Conservation (phyloP, 2,797 vertebrate species). For the Halcyon chelicuti region DNA sequence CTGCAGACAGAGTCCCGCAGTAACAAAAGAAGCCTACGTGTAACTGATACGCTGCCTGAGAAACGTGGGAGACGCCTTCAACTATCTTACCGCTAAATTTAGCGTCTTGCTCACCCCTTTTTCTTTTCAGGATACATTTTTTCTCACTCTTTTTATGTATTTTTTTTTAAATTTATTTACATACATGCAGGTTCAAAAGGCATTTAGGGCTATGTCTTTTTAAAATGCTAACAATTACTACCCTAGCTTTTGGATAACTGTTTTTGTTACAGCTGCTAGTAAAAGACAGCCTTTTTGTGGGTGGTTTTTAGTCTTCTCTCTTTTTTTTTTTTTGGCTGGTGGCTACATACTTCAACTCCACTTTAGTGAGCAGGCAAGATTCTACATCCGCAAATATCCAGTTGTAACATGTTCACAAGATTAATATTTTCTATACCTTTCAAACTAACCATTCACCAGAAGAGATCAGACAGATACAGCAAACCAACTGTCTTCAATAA, state of each 20-base stretch:
- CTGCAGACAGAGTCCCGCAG: background rate
- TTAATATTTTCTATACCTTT: background rate
- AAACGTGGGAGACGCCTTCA: background rate
- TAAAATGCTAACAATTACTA: background rate
- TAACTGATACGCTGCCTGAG: rapidly evolving
- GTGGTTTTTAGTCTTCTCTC: background rate
- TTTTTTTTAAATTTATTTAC: background rate
- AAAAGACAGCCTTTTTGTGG: background rate
- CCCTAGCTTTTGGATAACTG: background rate
- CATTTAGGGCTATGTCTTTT: background rate
- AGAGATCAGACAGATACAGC: background rate
- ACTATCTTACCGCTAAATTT: background rate
- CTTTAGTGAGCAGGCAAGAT: constrained; percentile 6
- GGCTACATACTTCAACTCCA: constrained; percentile 32
- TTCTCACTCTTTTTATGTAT: too few relatives aligned
- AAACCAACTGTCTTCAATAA: background rate
- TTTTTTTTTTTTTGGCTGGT: background rate
- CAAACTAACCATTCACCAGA: background rate
- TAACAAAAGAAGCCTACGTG: background rate
- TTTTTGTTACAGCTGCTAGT: background rate
- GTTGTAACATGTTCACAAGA: constrained; percentile 11
- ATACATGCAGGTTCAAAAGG: background rate
- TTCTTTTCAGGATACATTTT: background rate
- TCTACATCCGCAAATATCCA: constrained; percentile 20
- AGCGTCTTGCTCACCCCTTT: background rate